Percentiles rank a stretch among this genome's conserved stretches.
These are phyloP conservation scores for Tangara arthus DNA, from an alignment of 2,797 vertebrate genomes.

Conservation along the genomic window DNA sequence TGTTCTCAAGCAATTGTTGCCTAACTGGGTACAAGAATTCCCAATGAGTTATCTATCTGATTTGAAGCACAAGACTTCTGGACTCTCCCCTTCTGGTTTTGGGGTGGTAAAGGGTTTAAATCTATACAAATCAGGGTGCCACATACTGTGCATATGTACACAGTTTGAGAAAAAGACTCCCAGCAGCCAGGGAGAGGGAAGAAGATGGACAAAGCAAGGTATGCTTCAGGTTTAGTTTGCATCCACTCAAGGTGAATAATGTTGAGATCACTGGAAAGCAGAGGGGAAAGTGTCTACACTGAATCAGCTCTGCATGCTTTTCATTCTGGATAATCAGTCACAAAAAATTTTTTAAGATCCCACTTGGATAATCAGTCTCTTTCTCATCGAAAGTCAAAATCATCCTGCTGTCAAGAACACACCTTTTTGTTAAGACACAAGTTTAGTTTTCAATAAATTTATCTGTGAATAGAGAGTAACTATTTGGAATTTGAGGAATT, in stretches of 20 bases:
- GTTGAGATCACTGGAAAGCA: not conserved
- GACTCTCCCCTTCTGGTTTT: not conserved
- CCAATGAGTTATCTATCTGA: not conserved
- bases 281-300: not conserved
- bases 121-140: not conserved
- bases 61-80: not conserved
- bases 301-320: not conserved
- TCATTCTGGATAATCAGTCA: not conserved
- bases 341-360: accelerated
- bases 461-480: not conserved
- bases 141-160: not conserved
- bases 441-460: not conserved
- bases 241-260: not conserved
- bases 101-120: not conserved
- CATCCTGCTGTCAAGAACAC: not conserved
- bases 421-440: not conserved
- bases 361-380: not conserved
- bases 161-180: not conserved
- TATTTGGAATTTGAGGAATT: not conserved
- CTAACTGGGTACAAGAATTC: not conserved
- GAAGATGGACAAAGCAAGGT: not conserved
- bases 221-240: not conserved
- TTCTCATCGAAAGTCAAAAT: not conserved
- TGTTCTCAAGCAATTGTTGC: not conserved
- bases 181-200: not conserved